These are phyloP conservation scores for Ischnus inquisitorius DNA, from an alignment of 2,888 invertebrate species.

Conservation along the genomic window DNA sequence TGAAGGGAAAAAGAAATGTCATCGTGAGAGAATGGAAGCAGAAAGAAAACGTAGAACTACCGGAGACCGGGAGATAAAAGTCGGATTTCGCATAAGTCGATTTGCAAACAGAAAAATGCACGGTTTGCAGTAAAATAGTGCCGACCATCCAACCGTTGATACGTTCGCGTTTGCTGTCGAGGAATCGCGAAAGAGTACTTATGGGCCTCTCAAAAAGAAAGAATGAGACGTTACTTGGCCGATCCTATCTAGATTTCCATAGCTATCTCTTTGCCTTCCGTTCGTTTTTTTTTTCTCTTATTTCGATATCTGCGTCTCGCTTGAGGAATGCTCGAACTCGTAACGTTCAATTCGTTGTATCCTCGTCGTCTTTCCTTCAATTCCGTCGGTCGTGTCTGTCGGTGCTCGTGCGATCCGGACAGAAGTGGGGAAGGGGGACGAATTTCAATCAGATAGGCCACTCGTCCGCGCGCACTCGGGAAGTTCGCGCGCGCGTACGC, in stretches of 20 bases:
- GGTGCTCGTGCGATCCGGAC: not conserved
- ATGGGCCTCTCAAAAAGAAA: conserved; percentile 57
- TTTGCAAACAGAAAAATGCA: conserved; percentile 73
- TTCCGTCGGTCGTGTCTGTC: conserved; percentile 41
- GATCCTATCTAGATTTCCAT: conserved; percentile 39
- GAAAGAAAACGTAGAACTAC: conserved; percentile 21
- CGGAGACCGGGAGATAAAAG: conserved; percentile 52
- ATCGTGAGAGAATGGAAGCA: not conserved
- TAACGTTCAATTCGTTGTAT: conserved; percentile 40
- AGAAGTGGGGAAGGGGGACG: conserved; percentile 53
- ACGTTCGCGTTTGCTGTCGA: conserved; percentile 25
- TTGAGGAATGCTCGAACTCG: conserved; percentile 7
- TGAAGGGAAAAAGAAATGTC: not conserved
- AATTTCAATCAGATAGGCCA: conserved; percentile 74
- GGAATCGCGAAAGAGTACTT: conserved; percentile 46
- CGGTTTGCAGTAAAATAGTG: conserved; percentile 73
- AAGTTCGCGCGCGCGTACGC: not conserved
- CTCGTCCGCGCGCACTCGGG: conserved; percentile 45
- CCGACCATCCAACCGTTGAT: conserved; percentile 35
- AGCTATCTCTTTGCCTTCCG: not conserved
- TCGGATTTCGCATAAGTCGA: conserved; percentile 65
- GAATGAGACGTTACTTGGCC: conserved; percentile 33
- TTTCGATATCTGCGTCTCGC: not conserved
- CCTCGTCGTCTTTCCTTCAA: conserved; percentile 32
- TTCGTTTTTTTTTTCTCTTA: not conserved